phyloP scores from a whole-genome alignment of 2,113 vertebrate genomes.

The Gadus chalcogrammus region DNA sequence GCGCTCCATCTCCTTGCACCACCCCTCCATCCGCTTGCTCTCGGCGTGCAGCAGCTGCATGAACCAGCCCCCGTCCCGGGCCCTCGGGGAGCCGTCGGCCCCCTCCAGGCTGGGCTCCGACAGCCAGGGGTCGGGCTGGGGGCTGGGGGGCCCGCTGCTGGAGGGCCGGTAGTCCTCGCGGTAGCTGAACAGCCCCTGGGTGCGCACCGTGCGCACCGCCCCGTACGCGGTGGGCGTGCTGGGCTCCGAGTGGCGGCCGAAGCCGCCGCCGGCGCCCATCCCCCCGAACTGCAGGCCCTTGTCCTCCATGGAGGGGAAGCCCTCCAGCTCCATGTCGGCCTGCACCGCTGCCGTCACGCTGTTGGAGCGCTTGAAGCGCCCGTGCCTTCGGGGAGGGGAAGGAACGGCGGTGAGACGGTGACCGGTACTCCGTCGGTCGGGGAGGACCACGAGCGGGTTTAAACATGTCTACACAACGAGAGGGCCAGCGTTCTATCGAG shows the following conservation, averaged over 20 bases:
- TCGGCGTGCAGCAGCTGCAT: constrained; percentile 96
- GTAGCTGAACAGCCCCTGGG: constrained; percentile 97
- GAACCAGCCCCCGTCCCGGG: constrained; percentile 92
- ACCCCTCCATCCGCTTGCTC: constrained; percentile 91
- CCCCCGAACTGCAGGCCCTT: constrained; percentile 93
- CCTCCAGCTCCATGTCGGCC: constrained; percentile 93
- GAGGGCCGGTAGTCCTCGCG: constrained; percentile 91
- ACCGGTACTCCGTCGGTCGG: neutral
- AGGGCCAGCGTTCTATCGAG: neutral
- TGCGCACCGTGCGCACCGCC: constrained; percentile 91
- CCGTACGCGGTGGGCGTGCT: constrained; percentile 96
- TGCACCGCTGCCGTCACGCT: constrained; percentile 96
- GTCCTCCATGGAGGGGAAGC: constrained; percentile 92
- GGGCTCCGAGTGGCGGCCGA: constrained; percentile 92
- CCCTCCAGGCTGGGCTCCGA: constrained; percentile 79
- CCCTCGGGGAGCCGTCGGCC: constrained; percentile 83
- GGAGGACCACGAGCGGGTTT: neutral
- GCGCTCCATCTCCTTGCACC: constrained; percentile 97
- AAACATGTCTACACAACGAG: neutral
- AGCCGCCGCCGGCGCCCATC: constrained; percentile 73
- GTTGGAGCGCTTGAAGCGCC: constrained; percentile 95
- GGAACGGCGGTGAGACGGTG: neutral
- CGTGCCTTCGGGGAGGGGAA: constrained; percentile 70
- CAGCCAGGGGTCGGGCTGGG: constrained; percentile 88
- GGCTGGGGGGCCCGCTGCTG: constrained; percentile 83